Percentiles rank a stretch among this genome's conserved stretches.
Conservation (phyloP, 2,113 vertebrate species). For the Triplophysa rosa region DNA sequence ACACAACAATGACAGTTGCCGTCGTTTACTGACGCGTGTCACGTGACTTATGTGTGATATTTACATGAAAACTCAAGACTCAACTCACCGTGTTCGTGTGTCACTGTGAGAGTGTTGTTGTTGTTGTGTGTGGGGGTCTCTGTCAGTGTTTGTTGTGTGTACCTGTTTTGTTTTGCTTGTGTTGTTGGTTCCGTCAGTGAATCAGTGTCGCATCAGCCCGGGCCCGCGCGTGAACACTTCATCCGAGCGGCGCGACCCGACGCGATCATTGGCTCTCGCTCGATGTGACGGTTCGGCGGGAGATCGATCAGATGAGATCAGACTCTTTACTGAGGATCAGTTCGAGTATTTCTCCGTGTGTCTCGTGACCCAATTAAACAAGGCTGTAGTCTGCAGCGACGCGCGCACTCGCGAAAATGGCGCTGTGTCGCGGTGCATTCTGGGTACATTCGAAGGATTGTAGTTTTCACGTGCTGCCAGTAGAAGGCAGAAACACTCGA, state of each 20-base stretch:
- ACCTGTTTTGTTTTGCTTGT: constrained; percentile 59
- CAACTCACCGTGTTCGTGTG: no score
- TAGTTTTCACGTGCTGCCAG: constrained; percentile 15
- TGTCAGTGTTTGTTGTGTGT: not conserved
- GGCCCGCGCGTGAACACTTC: constrained; percentile 67
- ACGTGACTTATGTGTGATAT: no score
- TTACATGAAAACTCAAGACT: no score
- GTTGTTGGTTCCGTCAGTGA: constrained; percentile 42
- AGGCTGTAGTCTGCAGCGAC: constrained; percentile 1
- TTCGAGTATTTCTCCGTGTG: not conserved
- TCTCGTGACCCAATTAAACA: constrained; percentile 63
- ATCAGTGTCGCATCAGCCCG: constrained; percentile 64
- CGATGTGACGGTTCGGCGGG: constrained; percentile 25
- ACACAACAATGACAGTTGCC: no score
- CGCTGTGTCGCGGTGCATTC: constrained; percentile 59
- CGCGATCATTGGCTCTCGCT: constrained; percentile 68
- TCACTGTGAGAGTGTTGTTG: no score
- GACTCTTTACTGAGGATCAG: not conserved
- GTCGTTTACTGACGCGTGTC: no score
- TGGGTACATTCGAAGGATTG: constrained; percentile 47
- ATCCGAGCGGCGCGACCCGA: constrained; percentile 56
- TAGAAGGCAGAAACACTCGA: constrained; percentile 43
- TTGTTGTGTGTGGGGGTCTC: no score
- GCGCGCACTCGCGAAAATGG: constrained; percentile 65
- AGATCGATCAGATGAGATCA: constrained; percentile 16